Base-by-base conservation (phyloP, 2,797 vertebrate genomes). In the Anomalospiza imberbis region DNA sequence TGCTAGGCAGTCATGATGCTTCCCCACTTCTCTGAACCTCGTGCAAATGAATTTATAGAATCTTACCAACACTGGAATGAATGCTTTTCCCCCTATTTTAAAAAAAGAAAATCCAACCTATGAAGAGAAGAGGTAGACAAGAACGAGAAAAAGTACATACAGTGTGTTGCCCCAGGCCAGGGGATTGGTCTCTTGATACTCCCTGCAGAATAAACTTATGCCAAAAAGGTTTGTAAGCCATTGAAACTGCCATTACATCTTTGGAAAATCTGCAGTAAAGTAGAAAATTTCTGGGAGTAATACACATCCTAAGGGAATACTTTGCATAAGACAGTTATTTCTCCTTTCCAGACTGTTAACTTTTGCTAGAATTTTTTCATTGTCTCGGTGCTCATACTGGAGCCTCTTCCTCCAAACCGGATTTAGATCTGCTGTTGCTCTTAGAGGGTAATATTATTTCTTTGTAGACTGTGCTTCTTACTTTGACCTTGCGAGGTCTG, bases 401-500 rank as follows among this genome's bases (percentile, higher is more conserved):
- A 91, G 26, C 45, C 38, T 63, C 60, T 67, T 77, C 29, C 45
- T 72, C 57, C 20, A 36, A 86, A 84, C 45, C 63, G 73, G 48
- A n/a, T 66, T 76, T 75, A 61, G 40, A 84, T 81, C 25, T 75
- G 61, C 68, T 68, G n/a, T 34, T 66, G 55, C 32, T 94, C 62
- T 76, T 85, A 34, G 36, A 1, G 0, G 42, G 54, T 51, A 68
- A n/a, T 77, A n/a, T 57, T 89, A 86, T 91, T 72, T 18, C 66
- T 84, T 81, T 76, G 51, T 53, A 75, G 82, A 48, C 32, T 10
- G 5, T 6, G 11, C 26, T 78, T 89, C 62, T 84, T 84, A 21
- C 26, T 95, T 89, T 84, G 89, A 95, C 94, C 88, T 96, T 92
- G 45, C 72, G 91, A 85, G 19, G 62, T 85, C 78, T 53, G 31